Conservation (phyloP, 2,888 invertebrate species). For the Caenorhabditis japonica region DNA sequence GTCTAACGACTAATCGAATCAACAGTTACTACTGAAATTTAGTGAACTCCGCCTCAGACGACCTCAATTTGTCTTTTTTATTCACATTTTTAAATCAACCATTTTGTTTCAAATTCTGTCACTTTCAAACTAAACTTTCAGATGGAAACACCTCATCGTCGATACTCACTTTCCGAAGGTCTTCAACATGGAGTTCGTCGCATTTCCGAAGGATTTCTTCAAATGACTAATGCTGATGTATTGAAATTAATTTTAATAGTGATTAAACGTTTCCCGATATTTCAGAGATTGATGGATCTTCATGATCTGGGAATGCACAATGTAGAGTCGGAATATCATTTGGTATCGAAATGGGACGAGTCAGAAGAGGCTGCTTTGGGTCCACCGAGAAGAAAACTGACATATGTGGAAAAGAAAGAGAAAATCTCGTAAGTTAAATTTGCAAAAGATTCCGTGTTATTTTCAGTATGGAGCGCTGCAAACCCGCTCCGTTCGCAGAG, state of each 20-base stretch:
- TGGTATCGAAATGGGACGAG: slow-evolving; percentile 47
- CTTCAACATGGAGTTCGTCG: slow-evolving; percentile 46
- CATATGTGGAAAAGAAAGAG: slow-evolving; percentile 53
- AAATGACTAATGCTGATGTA: slow-evolving; percentile 48
- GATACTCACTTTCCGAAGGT: slow-evolving; percentile 46
- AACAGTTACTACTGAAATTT: no score
- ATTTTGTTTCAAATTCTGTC: neutral
- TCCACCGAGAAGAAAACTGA: slow-evolving; percentile 29
- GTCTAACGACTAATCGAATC: no score
- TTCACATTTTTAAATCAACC: neutral
- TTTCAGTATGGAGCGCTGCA: no score
- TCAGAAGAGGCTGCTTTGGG: slow-evolving; percentile 32
- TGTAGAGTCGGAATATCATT: slow-evolving; percentile 50
- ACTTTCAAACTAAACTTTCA: slow-evolving; percentile 5
- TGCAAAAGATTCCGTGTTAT: no score
- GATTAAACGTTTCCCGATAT: neutral
- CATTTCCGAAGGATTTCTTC: slow-evolving; percentile 52
- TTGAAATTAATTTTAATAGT: slow-evolving; percentile 4
- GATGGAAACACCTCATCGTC: slow-evolving; percentile 38
- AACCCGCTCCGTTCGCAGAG: no score
- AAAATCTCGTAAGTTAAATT: slow-evolving; percentile 58
- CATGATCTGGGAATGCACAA: slow-evolving; percentile 55
- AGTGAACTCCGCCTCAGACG: no score
- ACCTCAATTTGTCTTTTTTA: no score
- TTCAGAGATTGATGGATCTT: slow-evolving; percentile 47